Evolutionary conservation across 2,797 vertebrate species (phyloP).

Genomic region (Geotrypetes seraphini): DNA sequence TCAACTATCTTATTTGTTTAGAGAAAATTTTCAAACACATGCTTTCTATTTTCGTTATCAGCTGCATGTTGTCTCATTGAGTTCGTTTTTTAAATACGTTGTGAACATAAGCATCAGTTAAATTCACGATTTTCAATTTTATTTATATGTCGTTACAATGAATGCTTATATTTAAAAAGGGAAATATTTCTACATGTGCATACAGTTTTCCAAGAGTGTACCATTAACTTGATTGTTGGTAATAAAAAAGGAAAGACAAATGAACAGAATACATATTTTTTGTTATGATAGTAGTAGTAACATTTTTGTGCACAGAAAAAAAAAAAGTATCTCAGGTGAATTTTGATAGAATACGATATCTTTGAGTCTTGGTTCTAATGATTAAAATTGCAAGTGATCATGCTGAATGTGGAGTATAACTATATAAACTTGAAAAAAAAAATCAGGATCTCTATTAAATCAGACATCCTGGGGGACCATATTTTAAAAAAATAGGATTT

Average conservation of each 20-base stretch:
- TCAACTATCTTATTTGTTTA: constrained; percentile 46
- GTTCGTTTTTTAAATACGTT: constrained; percentile 59
- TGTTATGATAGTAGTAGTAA: too few species aligned
- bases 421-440: too few species aligned
- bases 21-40: constrained; percentile 71
- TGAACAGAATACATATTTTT: too few species aligned
- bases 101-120: constrained; percentile 86
- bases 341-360: too few species aligned
- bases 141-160: constrained; percentile 98
- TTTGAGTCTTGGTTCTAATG: too few species aligned
- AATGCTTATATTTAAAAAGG: constrained; percentile 99
- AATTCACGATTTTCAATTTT: constrained; percentile 88
- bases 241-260: constrained; percentile 86
- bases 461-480: too few species aligned
- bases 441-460: too few species aligned
- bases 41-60: constrained; percentile 85
- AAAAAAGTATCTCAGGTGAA: too few species aligned
- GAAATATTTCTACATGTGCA: constrained; percentile 99
- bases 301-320: too few species aligned
- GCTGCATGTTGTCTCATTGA: constrained; percentile 84
- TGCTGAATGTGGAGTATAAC: too few species aligned
- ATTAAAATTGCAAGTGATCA: too few species aligned
- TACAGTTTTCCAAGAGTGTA: constrained; percentile 99
- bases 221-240: constrained; percentile 98
- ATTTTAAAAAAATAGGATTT: too few species aligned